A percentile compares a stretch with the other conserved stretches of the same genome.
These are phyloP conservation scores for Cryptus armator DNA, from an alignment of 2,888 invertebrate species.

Conservation along the genomic window DNA sequence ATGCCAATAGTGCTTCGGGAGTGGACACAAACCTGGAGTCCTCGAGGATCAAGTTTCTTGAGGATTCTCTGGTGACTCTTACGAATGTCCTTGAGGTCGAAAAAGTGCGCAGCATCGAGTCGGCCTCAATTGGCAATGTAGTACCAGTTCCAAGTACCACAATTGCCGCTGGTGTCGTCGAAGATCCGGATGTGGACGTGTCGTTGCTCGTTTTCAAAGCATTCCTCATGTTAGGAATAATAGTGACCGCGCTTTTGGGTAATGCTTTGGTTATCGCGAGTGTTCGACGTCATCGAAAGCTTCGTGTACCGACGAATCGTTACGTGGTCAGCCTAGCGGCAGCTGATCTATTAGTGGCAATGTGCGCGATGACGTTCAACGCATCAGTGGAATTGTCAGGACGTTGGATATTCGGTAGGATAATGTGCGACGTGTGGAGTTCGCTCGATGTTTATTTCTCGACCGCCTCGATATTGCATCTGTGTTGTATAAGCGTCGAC, in stretches of 20 bases:
- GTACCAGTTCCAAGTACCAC: conserved; percentile 13
- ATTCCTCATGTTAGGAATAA: conserved; percentile 93
- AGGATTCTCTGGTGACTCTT: conserved; percentile 57
- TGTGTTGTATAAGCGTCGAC: conserved; percentile 98
- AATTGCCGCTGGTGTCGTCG: conserved; percentile 38
- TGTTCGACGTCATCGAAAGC: conserved; percentile 92
- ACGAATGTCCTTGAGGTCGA: conserved; percentile 51
- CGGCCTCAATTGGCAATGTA: neutral
- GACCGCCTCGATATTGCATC: conserved; percentile 95
- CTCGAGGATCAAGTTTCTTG: conserved; percentile 39
- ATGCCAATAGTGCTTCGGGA: conserved; percentile 10
- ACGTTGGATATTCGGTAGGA: conserved; percentile 94
- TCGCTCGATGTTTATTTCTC: conserved; percentile 97
- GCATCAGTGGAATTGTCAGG: conserved; percentile 93
- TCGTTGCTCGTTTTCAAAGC: conserved; percentile 89
- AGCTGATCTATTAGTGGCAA: conserved; percentile 96
- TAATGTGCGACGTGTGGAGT: conserved; percentile 98
- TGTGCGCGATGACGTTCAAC: conserved; percentile 97
- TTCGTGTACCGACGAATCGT: conserved; percentile 96
- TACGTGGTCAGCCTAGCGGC: conserved; percentile 97
- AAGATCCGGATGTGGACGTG: conserved; percentile 72
- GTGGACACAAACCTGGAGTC: conserved; percentile 13
- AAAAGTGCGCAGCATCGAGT: conserved; percentile 31
- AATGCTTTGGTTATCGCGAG: conserved; percentile 96
- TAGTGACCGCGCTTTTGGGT: conserved; percentile 95